Conservation (phyloP, 1,140 invertebrate species). For the Bombus superbus region DNA sequence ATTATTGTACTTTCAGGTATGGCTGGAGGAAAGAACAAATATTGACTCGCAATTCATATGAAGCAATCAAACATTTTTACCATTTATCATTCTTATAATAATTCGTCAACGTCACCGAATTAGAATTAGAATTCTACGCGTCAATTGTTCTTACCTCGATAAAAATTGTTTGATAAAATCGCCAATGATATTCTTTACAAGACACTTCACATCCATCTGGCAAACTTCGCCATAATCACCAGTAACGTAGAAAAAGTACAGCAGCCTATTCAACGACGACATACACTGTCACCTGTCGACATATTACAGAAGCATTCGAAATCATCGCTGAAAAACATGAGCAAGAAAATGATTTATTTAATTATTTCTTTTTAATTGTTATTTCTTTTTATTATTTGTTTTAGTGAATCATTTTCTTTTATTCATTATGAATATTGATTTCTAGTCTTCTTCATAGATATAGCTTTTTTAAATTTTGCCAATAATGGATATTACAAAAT, state of each 20-base stretch:
- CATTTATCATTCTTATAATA: too few species aligned
- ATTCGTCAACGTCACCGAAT: background rate
- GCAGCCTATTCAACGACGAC: background rate
- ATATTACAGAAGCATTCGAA: background rate
- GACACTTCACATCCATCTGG: slow-evolving; percentile 61
- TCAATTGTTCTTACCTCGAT: slow-evolving; percentile 41
- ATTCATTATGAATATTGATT: background rate
- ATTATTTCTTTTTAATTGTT: background rate
- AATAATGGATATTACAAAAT: too few species aligned
- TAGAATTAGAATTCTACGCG: background rate
- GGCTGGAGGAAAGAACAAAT: slow-evolving; percentile 76
- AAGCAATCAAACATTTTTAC: background rate
- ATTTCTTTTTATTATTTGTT: background rate
- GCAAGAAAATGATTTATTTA: background rate
- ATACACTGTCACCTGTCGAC: slow-evolving; percentile 33
- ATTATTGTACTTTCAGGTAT: slow-evolving; percentile 81
- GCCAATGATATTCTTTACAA: slow-evolving; percentile 42
- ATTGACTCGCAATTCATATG: slow-evolving; percentile 37
- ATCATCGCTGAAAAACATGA: background rate
- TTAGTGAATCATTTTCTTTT: background rate
- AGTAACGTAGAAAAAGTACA: slow-evolving; percentile 40
- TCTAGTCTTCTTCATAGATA: background rate
- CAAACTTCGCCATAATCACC: slow-evolving; percentile 60
- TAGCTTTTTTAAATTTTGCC: too few species aligned
- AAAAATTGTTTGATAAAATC: slow-evolving; percentile 41